Evolutionary conservation across 2,797 vertebrate genomes (phyloP).

Genomic region (Squalus acanthias): DNA sequence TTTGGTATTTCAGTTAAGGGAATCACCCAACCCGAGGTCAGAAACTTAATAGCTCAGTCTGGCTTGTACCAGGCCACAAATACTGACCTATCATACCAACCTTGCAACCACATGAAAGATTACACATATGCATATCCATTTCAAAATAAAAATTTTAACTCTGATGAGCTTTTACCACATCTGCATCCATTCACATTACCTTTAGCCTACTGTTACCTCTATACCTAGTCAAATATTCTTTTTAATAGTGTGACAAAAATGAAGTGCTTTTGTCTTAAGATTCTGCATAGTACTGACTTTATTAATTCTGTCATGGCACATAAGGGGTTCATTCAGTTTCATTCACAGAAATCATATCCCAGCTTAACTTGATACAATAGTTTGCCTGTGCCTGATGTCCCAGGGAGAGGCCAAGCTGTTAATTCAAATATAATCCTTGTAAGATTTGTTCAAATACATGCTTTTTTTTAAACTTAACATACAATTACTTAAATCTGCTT

Average conservation of each 20-base stretch:
- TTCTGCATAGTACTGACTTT: background rate
- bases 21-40: background rate
- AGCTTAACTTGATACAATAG: background rate
- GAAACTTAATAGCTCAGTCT: background rate
- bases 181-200: background rate
- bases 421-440: background rate
- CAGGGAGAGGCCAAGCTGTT: background rate
- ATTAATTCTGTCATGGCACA: background rate
- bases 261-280: background rate
- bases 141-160: background rate
- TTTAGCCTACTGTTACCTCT: too few species aligned
- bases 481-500: background rate
- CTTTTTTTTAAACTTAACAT: background rate
- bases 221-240: background rate
- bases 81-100: background rate
- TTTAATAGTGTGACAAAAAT: background rate
- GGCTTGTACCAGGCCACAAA: background rate
- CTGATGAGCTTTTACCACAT: background rate
- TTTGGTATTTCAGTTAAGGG: background rate
- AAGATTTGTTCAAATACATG: background rate
- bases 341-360: background rate
- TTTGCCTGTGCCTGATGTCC: background rate
- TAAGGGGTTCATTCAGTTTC: background rate
- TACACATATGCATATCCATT: background rate
- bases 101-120: background rate